A percentile compares a stretch with the other conserved stretches of the same genome.
phyloP scores from a whole-genome alignment of 1,140 invertebrate genomes.

The Eubasilissa regina region DNA sequence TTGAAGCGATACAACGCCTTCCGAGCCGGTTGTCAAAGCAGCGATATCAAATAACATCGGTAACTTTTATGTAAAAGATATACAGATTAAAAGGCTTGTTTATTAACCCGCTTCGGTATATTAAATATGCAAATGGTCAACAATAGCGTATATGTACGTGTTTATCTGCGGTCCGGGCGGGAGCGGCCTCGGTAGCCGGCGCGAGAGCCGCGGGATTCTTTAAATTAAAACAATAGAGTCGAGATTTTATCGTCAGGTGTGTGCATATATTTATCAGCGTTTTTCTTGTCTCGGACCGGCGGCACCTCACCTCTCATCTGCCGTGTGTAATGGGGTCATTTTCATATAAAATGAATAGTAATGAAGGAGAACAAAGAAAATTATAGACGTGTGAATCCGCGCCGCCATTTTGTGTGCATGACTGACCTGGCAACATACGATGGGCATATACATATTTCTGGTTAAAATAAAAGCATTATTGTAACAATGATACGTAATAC shows the following conservation, averaged over 20 bases:
- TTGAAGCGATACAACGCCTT: too few species aligned
- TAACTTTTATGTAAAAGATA: background rate
- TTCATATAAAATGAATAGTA: conserved; percentile 46
- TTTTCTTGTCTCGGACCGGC: conserved; percentile 21
- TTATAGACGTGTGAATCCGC: conserved; percentile 10
- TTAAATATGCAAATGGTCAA: background rate
- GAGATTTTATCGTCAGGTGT: conserved; percentile 42
- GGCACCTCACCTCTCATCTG: conserved; percentile 26
- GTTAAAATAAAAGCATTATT: too few species aligned
- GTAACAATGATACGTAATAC: too few species aligned
- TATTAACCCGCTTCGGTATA: background rate
- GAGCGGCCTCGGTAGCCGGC: conserved; percentile 14
- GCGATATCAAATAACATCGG: conserved; percentile 3
- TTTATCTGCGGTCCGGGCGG: background rate
- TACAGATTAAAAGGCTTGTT: background rate
- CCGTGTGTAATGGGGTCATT: conserved; percentile 26
- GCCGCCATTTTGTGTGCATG: background rate
- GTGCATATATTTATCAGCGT: conserved; percentile 18
- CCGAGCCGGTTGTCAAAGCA: background rate
- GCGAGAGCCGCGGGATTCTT: conserved; percentile 15
- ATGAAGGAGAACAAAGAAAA: conserved; percentile 37
- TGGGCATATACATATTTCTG: too few species aligned
- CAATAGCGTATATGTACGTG: background rate
- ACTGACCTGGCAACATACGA: background rate
- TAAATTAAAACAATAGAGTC: conserved; percentile 46